Conservation (phyloP, 2,888 invertebrate species). For the Eucriotettix oculatus region DNA sequence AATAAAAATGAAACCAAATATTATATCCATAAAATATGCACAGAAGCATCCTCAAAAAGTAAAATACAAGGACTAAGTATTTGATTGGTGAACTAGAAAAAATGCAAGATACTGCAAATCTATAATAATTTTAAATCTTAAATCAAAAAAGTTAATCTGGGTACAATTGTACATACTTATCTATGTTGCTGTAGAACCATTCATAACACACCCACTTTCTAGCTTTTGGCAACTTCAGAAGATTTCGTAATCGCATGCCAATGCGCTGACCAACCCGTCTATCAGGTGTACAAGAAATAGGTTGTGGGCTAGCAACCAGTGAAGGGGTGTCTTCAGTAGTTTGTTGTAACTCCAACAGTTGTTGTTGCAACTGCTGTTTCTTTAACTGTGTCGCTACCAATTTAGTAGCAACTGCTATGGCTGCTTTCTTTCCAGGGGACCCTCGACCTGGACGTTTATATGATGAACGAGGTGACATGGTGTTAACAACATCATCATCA, state of each 20-base stretch:
- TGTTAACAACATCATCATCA: constrained; percentile 76
- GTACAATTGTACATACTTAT: constrained; percentile 35
- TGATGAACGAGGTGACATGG: constrained; percentile 55
- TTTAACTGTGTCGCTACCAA: constrained; percentile 26
- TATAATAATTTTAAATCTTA: too few species aligned
- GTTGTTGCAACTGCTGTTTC: constrained; percentile 6
- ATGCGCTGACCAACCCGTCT: constrained; percentile 77
- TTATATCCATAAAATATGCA: too few species aligned
- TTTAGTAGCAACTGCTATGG: constrained; percentile 26
- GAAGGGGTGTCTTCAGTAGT: not conserved
- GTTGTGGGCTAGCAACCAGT: not conserved
- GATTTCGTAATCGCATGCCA: constrained; percentile 74
- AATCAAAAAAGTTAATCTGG: too few species aligned
- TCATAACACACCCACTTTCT: constrained; percentile 99
- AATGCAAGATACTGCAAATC: too few species aligned
- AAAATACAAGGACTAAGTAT: too few species aligned
- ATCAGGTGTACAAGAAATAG: constrained; percentile 34
- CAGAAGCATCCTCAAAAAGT: too few species aligned
- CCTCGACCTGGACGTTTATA: constrained; percentile 47
- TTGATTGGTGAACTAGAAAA: too few species aligned
- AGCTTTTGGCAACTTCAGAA: constrained; percentile 92
- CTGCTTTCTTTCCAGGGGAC: constrained; percentile 33
- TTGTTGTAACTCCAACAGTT: not conserved
- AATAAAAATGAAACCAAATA: too few species aligned
- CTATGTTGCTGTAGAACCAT: constrained; percentile 98